A percentile compares a stretch with the other conserved stretches of the same genome.
These are phyloP conservation scores for Porites lutea DNA, from an alignment of 64 coral and sea anemone genomes.

Conservation along the genomic window DNA sequence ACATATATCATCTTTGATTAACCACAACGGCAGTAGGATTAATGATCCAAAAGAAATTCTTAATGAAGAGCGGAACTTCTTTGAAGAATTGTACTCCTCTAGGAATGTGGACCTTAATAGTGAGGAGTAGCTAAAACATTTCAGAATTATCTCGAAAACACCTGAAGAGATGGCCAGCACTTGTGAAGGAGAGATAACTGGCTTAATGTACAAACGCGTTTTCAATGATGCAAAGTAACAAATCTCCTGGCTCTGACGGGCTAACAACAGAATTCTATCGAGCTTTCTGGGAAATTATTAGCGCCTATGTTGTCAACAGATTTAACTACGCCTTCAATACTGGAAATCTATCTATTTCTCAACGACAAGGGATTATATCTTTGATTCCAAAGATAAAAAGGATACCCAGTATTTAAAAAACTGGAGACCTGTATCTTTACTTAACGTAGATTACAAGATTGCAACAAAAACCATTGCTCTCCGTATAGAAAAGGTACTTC, in stretches of 20 bases:
- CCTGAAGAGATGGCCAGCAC: background rate
- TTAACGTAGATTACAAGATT: conserved; percentile 22
- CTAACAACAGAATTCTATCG: conserved; percentile 28
- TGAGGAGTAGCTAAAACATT: background rate
- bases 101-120: background rate
- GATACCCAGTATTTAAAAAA: conserved; percentile 33
- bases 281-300: conserved; percentile 15
- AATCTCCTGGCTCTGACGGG: conserved; percentile 28
- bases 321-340: conserved; percentile 16
- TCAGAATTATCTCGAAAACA: background rate
- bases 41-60: background rate
- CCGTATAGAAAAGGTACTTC: conserved; percentile 25
- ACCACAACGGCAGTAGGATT: background rate
- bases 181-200: conserved; percentile 16
- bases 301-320: conserved; percentile 8
- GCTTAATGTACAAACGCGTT: background rate
- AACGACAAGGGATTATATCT: conserved; percentile 22
- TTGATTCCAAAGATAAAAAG: conserved; percentile 15
- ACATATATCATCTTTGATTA: background rate
- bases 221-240: background rate
- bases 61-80: conserved; percentile 9
- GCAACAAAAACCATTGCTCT: conserved; percentile 19
- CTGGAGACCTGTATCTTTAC: conserved; percentile 32
- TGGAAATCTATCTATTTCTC: conserved; percentile 17
- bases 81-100: conserved; percentile 1